These are phyloP conservation scores for Carassius carassius DNA, from an alignment of 2,113 vertebrate genomes.

Conservation along the genomic window DNA sequence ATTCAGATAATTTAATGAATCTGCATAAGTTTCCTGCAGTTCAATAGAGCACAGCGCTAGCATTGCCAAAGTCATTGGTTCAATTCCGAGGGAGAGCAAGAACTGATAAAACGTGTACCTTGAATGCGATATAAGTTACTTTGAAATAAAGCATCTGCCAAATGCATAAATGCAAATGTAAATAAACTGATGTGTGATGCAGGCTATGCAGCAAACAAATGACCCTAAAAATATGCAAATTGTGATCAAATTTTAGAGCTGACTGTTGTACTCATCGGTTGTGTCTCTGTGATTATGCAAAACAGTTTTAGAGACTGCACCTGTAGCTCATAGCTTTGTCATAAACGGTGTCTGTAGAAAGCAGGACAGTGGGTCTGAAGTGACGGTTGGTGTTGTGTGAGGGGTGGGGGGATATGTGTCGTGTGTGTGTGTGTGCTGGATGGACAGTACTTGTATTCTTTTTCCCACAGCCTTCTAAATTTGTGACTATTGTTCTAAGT, in stretches of 20 bases:
- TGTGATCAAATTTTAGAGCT: neutral
- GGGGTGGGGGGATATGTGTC: slow-evolving; percentile 48
- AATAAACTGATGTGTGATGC: neutral
- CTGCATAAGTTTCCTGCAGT: too few relatives aligned
- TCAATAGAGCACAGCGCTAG: too few relatives aligned
- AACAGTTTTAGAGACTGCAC: neutral
- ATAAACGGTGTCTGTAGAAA: neutral
- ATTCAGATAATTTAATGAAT: neutral
- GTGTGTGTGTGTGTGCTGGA: slow-evolving; percentile 58
- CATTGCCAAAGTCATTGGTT: too few relatives aligned
- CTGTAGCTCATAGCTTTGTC: neutral
- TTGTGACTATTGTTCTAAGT: slow-evolving; percentile 82
- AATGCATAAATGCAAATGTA: neutral
- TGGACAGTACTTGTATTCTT: slow-evolving; percentile 71
- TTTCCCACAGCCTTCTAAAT: slow-evolving; percentile 89
- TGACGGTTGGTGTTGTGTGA: neutral
- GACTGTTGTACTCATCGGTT: neutral
- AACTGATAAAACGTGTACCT: too few relatives aligned
- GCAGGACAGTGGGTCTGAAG: neutral
- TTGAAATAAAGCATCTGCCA: too few relatives aligned
- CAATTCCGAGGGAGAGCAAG: too few relatives aligned
- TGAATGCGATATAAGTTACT: too few relatives aligned
- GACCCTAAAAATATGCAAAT: neutral
- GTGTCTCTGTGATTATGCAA: slow-evolving; percentile 11
- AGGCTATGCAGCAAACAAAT: neutral